phyloP scores from a whole-genome alignment of 2,888 invertebrate species.

The Yponomeuta evonymella region DNA sequence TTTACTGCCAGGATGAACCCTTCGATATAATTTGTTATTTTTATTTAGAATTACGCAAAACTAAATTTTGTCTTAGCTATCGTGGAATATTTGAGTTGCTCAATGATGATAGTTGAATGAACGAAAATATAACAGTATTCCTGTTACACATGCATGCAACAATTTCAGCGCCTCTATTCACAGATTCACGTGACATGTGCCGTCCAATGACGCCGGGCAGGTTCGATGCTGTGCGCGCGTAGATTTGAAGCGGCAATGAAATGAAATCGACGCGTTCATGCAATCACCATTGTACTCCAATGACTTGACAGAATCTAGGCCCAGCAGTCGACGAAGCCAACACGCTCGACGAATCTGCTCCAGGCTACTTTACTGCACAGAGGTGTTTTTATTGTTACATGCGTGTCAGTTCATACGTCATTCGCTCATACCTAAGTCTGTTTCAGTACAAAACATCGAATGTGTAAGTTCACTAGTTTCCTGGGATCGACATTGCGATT shows the following conservation, averaged over 20 bases:
- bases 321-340: too few species aligned
- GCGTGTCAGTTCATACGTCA: background rate
- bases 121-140: background rate
- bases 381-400: background rate
- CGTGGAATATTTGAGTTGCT: background rate
- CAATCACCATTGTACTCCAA: too few species aligned
- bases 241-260: too few species aligned
- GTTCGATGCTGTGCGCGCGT: too few species aligned
- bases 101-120: background rate
- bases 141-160: background rate
- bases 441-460: background rate
- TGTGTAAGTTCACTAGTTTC: background rate
- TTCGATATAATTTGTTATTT: conserved; percentile 1
- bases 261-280: too few species aligned
- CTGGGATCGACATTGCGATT: background rate
- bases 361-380: background rate
- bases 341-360: too few species aligned
- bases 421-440: background rate
- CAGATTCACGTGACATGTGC: too few species aligned
- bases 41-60: background rate
- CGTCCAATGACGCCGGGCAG: too few species aligned
- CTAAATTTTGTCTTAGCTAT: background rate
- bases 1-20: background rate
- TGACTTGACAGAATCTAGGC: too few species aligned
- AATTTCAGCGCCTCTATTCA: too few species aligned